Base-by-base conservation (phyloP, 2,888 invertebrate species). In the Caenorhabditis angaria region DNA sequence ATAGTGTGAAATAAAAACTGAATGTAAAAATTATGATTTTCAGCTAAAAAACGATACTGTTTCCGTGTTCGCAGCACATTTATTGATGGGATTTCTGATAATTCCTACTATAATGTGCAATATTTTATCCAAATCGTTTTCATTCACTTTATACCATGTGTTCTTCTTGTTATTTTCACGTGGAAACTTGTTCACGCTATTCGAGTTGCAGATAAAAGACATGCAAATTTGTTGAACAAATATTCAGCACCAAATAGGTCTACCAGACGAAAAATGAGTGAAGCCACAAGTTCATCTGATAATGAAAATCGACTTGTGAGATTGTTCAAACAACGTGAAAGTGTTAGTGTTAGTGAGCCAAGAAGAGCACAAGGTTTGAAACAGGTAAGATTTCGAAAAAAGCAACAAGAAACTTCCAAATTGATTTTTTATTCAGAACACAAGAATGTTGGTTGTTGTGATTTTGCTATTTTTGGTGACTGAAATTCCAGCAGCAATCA, bases 111-210 rank as follows among this genome's bases (percentile, higher is more conserved):
- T 89, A 92, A 92, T 65, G 57, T 71, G 20, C 62, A 65, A 50
- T 80, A 67, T 54, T 73, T 72, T 0, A 65, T 68, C 88, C 91
- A 95, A 25, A 93, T 95, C 18, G 89, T 95, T 4, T 94, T 94
- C 89, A 94, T 95, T 12, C 94, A 96, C 88, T 90, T 94, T 76
- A 90, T 94, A 68, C 95, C 96, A 0, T 96, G 95, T 89, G 92
- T 93, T 8, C 92, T 93, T 1, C 90, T 96, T 53, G 94, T 95
- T 0, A 93, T 94, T 24, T 91, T 96, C 66, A 96, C 95, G 87
- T 92, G 94, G 0, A 90, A 95, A 18, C 91, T 96, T 5, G 94
- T 95, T 88, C 90, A 91, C 57, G 94, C 95, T 0, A 92, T 96
- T 91, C 90, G 93, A 64, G 91, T 92, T 73, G 95, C 95, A 0